Evolutionary conservation across 2,797 vertebrate species (phyloP).

Genomic region (Nothura maculosa): DNA sequence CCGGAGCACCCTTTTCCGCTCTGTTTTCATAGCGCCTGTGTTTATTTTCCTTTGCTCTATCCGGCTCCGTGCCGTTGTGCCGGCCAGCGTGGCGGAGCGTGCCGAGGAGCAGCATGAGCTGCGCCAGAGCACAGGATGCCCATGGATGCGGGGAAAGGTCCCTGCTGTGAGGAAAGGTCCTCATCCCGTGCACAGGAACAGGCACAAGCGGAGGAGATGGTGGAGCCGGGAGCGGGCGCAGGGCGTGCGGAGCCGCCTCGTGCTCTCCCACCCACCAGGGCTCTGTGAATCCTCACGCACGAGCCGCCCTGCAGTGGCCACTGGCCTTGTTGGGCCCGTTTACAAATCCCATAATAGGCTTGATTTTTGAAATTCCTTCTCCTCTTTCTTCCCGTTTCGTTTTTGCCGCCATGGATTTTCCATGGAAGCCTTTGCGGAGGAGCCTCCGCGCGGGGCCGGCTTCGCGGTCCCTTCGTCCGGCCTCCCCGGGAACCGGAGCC

Average conservation of each 20-base stretch:
- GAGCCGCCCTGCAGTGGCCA: constrained; percentile 25
- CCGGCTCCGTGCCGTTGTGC: rapidly evolving
- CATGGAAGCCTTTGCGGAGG: background rate
- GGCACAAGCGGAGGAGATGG: background rate
- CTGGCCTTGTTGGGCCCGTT: constrained; percentile 45
- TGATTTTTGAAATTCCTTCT: constrained; percentile 59
- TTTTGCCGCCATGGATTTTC: constrained; percentile 59
- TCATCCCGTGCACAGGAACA: background rate
- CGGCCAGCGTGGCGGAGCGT: background rate
- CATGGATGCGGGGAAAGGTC: background rate
- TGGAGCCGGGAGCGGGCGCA: rapidly evolving
- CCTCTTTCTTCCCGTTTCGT: background rate
- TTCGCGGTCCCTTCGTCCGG: constrained; percentile 43
- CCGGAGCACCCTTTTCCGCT: background rate
- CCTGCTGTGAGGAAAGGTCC: background rate
- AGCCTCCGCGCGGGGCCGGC: too few relatives aligned
- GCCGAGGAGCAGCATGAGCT: background rate
- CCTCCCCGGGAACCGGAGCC: constrained; percentile 76
- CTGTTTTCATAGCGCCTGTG: background rate
- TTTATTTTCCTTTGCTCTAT: constrained; percentile 47
- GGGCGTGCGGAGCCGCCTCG: background rate
- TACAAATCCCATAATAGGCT: constrained; percentile 33
- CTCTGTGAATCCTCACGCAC: constrained; percentile 41
- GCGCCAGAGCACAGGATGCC: background rate
- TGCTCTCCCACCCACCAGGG: constrained; percentile 49